phyloP scores from a whole-genome alignment of 2,888 invertebrate genomes.

The Pollenia amentaria region DNA sequence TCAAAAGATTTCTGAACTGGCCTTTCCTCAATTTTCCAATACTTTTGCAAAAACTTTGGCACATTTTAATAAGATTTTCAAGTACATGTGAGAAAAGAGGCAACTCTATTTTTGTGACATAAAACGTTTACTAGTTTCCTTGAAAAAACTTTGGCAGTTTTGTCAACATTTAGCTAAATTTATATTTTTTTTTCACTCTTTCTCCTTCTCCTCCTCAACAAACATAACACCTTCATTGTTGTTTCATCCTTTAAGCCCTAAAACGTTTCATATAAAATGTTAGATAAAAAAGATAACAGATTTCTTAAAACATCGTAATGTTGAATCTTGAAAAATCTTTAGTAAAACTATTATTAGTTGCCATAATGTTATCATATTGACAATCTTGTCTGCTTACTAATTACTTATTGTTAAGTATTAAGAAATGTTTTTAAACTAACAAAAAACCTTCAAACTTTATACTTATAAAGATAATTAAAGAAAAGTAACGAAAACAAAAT shows the following conservation, averaged over 20 bases:
- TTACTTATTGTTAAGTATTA: conserved; percentile 35
- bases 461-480: conserved; percentile 25
- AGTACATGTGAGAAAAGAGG: no score
- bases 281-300: not conserved
- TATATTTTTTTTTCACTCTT: not conserved
- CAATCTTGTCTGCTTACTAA: conserved; percentile 55
- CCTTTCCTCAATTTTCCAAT: no score
- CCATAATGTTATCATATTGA: conserved; percentile 38
- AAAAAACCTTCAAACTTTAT: not conserved
- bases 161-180: conserved; percentile 29
- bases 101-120: not conserved
- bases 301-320: conserved; percentile 4
- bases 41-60: no score
- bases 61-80: no score
- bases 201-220: not conserved
- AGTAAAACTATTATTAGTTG: not conserved
- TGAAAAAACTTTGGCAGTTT: conserved; percentile 34
- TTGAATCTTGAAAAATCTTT: conserved; percentile 12
- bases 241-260: not conserved
- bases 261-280: conserved; percentile 1
- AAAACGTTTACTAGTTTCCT: conserved; percentile 60
- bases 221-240: not conserved
- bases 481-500: no score
- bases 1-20: no score
- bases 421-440: not conserved